phyloP scores from a whole-genome alignment of 2,113 vertebrate species.

The Penelope pileata region DNA sequence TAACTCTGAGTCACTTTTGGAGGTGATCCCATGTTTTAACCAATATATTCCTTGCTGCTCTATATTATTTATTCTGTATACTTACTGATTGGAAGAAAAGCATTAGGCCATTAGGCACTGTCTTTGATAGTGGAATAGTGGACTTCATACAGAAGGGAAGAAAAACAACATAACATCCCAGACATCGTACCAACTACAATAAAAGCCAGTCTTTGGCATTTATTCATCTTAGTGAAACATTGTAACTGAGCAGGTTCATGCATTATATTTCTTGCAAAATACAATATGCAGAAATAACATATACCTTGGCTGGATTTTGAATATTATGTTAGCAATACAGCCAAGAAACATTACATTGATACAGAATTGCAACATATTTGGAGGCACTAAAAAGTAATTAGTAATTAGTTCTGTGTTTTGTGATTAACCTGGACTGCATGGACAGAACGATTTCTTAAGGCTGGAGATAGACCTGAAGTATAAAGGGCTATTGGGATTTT shows the following conservation, averaged over 20 bases:
- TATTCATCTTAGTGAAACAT: not conserved
- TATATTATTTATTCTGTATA: not conserved
- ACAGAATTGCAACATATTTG: not conserved
- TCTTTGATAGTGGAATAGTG: not conserved
- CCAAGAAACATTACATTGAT: not conserved
- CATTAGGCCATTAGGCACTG: not conserved
- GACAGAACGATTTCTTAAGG: not conserved
- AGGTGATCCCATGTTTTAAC: not conserved
- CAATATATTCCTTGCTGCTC: not conserved
- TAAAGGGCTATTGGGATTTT: not conserved
- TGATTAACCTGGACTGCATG: not conserved
- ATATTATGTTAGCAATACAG: not conserved
- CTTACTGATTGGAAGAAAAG: conserved; percentile 4
- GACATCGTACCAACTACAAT: not conserved
- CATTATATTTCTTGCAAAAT: not conserved
- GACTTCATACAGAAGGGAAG: not conserved
- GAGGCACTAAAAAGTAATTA: not conserved
- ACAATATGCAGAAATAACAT: not conserved
- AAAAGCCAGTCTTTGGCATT: not conserved
- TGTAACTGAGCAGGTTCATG: not conserved
- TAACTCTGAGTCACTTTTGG: not conserved
- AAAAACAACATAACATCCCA: not conserved
- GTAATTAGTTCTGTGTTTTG: not conserved
- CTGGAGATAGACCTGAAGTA: not conserved
- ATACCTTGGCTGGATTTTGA: not conserved